phyloP scores from a whole-genome alignment of 2,888 invertebrate genomes.

The Agonopterix heracliana region DNA sequence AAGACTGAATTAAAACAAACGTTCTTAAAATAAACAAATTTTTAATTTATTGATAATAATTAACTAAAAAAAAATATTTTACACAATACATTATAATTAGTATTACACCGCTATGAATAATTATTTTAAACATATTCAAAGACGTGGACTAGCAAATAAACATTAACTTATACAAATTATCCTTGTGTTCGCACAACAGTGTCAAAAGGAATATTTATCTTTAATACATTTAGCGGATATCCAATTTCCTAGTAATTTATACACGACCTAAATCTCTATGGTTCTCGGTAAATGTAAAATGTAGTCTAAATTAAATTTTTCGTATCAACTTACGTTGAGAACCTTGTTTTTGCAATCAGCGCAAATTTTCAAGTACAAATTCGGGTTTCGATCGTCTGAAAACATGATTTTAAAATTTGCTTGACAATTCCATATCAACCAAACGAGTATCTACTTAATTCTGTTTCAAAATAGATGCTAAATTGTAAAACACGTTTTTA shows the following conservation, averaged over 20 bases:
- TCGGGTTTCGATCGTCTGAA: too few species aligned
- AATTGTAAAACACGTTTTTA: too few species aligned
- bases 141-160: constrained; percentile 74
- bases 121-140: constrained; percentile 69
- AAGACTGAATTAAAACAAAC: constrained; percentile 38
- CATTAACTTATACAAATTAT: constrained; percentile 57
- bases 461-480: too few species aligned
- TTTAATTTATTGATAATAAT: constrained; percentile 73
- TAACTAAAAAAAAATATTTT: constrained; percentile 72
- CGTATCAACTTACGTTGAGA: too few species aligned
- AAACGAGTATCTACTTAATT: too few species aligned
- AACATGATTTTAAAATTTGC: too few species aligned
- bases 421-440: too few species aligned
- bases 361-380: too few species aligned
- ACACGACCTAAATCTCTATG: not conserved
- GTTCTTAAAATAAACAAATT: constrained; percentile 71
- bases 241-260: constrained; percentile 17
- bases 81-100: constrained; percentile 75
- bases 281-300: not conserved
- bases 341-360: too few species aligned
- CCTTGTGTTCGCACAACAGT: constrained; percentile 18
- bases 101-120: constrained; percentile 74
- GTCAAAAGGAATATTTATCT: constrained; percentile 24
- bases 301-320: too few species aligned
- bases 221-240: constrained; percentile 13